Evolutionary conservation across 1,140 invertebrate species (phyloP).

Genomic region (Drosophila suzukii): DNA sequence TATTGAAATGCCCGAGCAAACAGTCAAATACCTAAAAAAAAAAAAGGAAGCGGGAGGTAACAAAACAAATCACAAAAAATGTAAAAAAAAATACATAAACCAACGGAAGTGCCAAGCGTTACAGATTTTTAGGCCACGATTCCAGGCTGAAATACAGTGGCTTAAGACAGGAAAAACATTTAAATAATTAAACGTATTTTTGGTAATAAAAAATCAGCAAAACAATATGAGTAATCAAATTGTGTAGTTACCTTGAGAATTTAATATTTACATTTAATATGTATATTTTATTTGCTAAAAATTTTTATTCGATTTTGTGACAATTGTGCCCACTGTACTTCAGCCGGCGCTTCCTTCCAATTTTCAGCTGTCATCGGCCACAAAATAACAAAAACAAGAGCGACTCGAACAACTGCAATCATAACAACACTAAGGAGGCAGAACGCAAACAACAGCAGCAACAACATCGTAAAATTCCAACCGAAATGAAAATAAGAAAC

Average conservation of each 20-base stretch:
- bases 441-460: constrained; percentile 73
- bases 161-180: neutral
- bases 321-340: constrained; percentile 37
- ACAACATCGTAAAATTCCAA: constrained; percentile 37
- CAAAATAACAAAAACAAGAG: constrained; percentile 49
- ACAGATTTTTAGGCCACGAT: constrained; percentile 19
- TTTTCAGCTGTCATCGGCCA: constrained; percentile 70
- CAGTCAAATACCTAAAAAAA: constrained; percentile 16
- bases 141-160: neutral
- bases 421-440: constrained; percentile 78
- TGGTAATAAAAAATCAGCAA: too few relatives aligned
- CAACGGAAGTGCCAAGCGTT: constrained; percentile 61
- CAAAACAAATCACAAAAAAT: constrained; percentile 20
- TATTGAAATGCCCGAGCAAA: constrained; percentile 55
- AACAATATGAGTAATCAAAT: too few relatives aligned
- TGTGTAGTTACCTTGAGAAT: too few relatives aligned
- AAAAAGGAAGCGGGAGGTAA: constrained; percentile 3
- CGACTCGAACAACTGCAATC: constrained; percentile 64
- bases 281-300: neutral
- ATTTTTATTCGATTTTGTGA: neutral
- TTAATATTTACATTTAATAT: too few relatives aligned
- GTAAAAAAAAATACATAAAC: constrained; percentile 26
- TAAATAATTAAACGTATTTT: too few relatives aligned
- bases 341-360: constrained; percentile 53
- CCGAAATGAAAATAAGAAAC: constrained; percentile 9